Evolutionary conservation across 1,140 invertebrate species (phyloP).

Genomic region (Antheraea mylitta): DNA sequence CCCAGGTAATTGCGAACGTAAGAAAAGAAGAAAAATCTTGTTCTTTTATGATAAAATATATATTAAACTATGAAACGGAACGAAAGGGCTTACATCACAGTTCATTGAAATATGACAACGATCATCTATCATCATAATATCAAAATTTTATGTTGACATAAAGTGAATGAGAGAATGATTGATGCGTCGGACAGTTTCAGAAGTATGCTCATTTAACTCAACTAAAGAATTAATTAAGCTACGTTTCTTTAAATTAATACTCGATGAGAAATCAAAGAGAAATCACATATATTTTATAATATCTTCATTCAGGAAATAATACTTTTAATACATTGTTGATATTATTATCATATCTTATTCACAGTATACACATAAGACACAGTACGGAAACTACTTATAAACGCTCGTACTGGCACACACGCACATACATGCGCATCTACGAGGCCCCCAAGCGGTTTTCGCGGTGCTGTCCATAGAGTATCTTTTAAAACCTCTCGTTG

Average conservation of each 20-base stretch:
- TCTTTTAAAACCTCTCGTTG: no score
- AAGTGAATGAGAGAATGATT: constrained; percentile 71
- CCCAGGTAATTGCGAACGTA: background rate
- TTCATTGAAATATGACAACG: constrained; percentile 35
- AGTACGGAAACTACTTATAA: no score
- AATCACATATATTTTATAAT: no score
- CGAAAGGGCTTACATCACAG: constrained; percentile 31
- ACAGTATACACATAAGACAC: no score
- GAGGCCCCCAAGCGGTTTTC: no score
- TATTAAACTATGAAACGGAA: background rate
- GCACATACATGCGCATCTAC: no score
- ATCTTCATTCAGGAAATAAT: no score
- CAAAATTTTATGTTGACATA: constrained; percentile 71
- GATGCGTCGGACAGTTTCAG: constrained; percentile 51
- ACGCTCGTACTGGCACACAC: no score
- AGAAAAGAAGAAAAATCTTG: background rate
- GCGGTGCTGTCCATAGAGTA: no score
- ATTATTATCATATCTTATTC: no score
- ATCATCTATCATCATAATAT: constrained; percentile 65
- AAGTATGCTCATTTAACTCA: constrained; percentile 42
- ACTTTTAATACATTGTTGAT: no score
- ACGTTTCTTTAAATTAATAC: constrained; percentile 14
- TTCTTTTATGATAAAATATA: background rate
- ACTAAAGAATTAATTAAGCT: constrained; percentile 36
- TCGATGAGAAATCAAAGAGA: no score